These are phyloP conservation scores for Sebastes iracundus DNA, from an alignment of 2,797 vertebrate genomes.

Conservation along the genomic window DNA sequence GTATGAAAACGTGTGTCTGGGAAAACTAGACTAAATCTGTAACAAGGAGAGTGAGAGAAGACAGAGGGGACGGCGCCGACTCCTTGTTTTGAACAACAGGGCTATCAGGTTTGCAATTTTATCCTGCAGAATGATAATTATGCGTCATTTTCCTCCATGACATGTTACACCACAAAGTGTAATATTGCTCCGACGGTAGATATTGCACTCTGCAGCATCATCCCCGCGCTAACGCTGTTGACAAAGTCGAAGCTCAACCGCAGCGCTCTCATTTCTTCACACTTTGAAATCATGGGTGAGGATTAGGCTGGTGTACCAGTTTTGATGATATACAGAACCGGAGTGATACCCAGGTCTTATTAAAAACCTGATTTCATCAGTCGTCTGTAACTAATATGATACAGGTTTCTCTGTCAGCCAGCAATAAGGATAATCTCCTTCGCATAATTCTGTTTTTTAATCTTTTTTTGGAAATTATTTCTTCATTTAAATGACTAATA, in stretches of 20 bases:
- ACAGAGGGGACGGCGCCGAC: neutral
- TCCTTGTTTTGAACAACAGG: slow-evolving; percentile 39
- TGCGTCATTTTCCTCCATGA: slow-evolving; percentile 34
- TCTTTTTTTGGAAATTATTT: slow-evolving; percentile 21
- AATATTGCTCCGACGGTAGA: slow-evolving; percentile 7
- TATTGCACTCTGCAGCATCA: slow-evolving; percentile 58
- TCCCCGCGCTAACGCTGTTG: slow-evolving; percentile 35
- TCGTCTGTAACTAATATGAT: slow-evolving; percentile 45
- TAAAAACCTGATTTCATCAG: slow-evolving; percentile 55
- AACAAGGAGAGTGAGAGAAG: slow-evolving; percentile 5
- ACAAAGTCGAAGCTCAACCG: slow-evolving; percentile 32
- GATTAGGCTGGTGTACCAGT: slow-evolving; percentile 36
- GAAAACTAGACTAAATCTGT: slow-evolving; percentile 14
- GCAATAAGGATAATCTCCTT: slow-evolving; percentile 29
- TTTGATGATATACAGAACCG: slow-evolving; percentile 23
- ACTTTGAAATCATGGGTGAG: slow-evolving; percentile 53
- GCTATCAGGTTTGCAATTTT: slow-evolving; percentile 31
- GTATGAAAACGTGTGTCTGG: slow-evolving; percentile 36
- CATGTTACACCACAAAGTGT: slow-evolving; percentile 32
- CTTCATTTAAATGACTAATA: slow-evolving; percentile 16
- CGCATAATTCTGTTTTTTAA: slow-evolving; percentile 17
- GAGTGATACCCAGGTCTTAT: slow-evolving; percentile 28
- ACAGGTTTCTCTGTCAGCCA: slow-evolving; percentile 17
- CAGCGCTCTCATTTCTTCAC: slow-evolving; percentile 44
- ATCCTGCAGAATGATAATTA: slow-evolving; percentile 37